Percentiles rank a stretch among this genome's conserved stretches.
These are phyloP conservation scores for Oscheius sp. DNA, from an alignment of 1,140 invertebrate genomes.

Conservation along the genomic window DNA sequence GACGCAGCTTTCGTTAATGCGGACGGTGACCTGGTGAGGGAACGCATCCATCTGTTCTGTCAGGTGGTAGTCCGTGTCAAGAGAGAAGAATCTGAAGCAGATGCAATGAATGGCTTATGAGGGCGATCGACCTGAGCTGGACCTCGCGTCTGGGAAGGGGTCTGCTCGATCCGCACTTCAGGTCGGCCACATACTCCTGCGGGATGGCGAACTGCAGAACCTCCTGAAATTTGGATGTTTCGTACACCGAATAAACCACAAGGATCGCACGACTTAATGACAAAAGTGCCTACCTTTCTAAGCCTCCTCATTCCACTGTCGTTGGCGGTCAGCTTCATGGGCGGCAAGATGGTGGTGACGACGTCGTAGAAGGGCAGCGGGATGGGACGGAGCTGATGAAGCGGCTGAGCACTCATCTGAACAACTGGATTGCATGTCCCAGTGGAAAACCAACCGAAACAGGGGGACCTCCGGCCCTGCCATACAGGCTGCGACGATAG, in stretches of 20 bases:
- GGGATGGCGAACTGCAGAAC: not conserved
- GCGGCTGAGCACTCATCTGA: too few relatives aligned
- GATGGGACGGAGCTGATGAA: not conserved
- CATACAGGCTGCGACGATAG: too few relatives aligned
- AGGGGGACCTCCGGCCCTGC: not conserved
- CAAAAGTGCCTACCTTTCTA: too few relatives aligned
- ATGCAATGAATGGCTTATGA: not conserved
- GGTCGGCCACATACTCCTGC: not conserved
- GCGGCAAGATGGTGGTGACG: not conserved
- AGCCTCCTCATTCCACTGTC: too few relatives aligned
- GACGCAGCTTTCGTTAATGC: constrained; percentile 88
- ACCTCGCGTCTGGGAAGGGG: constrained; percentile 60
- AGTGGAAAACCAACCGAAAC: too few relatives aligned
- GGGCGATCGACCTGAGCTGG: constrained; percentile 79
- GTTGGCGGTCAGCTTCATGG: too few relatives aligned
- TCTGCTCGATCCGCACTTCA: constrained; percentile 73
- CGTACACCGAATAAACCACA: not conserved
- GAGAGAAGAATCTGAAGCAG: constrained; percentile 29
- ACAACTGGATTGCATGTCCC: too few relatives aligned
- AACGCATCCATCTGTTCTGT: constrained; percentile 89
- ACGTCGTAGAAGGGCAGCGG: constrained; percentile 31
- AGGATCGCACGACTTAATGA: too few relatives aligned
- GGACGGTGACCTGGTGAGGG: constrained; percentile 86
- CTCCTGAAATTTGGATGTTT: not conserved
- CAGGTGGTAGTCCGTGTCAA: constrained; percentile 79